Conservation (phyloP, 2,797 vertebrate genomes). For the Xenops minutus region DNA sequence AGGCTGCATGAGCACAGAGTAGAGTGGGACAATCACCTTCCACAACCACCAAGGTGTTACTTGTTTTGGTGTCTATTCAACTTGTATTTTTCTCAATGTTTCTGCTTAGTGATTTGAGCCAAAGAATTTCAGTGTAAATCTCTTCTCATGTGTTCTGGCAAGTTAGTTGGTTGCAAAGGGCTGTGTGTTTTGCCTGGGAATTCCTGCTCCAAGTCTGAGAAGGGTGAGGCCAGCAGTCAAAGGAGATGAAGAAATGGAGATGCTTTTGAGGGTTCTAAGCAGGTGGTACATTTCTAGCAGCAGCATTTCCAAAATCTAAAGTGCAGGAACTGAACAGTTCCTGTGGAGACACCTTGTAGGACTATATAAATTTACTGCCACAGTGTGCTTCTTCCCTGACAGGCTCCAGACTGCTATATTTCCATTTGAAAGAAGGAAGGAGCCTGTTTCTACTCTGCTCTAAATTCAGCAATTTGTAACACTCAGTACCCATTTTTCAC, state of each 20-base stretch:
- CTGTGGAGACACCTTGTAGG: not conserved
- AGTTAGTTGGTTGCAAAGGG: no score
- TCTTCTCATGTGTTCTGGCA: not conserved
- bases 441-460: not conserved
- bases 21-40: not conserved
- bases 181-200: not conserved
- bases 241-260: not conserved
- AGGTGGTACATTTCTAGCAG: not conserved
- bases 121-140: not conserved
- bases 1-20: not conserved
- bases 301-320: not conserved
- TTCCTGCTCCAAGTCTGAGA: not conserved
- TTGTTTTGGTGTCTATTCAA: not conserved
- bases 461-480: not conserved
- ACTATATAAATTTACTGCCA: not conserved
- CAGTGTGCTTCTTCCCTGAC: not conserved
- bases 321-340: not conserved
- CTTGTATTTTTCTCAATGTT: not conserved
- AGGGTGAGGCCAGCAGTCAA: not conserved
- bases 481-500: not conserved
- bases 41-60: fast-evolving
- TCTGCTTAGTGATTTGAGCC: not conserved
- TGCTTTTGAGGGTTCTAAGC: not conserved
- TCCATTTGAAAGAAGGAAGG: not conserved
- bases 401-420: not conserved